Percentiles rank a stretch among this genome's conserved stretches.
phyloP scores from a whole-genome alignment of 1,140 invertebrate genomes.

The Ips typographus region DNA sequence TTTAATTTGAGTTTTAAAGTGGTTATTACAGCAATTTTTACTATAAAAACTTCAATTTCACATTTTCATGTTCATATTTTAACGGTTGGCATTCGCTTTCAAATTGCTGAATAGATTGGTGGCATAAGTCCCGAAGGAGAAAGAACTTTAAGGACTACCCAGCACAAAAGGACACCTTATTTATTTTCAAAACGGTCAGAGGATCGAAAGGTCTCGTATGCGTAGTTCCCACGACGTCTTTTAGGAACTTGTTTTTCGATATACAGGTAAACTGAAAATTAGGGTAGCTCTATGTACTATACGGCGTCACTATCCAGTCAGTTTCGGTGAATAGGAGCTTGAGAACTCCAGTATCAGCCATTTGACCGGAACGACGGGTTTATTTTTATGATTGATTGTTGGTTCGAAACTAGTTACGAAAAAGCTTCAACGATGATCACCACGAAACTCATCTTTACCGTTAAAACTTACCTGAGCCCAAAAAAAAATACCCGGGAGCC shows the following conservation, averaged over 20 bases:
- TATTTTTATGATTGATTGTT: conserved; percentile 7
- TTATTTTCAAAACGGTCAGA: conserved; percentile 35
- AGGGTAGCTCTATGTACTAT: background rate
- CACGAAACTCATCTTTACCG: too few species aligned
- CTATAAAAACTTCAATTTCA: too few species aligned
- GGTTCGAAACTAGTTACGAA: too few species aligned
- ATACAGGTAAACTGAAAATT: conserved; percentile 33
- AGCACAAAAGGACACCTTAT: conserved; percentile 36
- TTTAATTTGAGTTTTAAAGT: too few species aligned
- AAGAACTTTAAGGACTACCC: conserved; percentile 28
- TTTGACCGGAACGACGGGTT: background rate
- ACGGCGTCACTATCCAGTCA: background rate
- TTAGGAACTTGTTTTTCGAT: conserved; percentile 35
- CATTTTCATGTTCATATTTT: conserved; percentile 11
- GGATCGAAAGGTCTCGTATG: conserved; percentile 33
- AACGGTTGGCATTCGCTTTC: conserved; percentile 22
- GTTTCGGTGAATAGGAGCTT: background rate
- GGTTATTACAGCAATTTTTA: too few species aligned
- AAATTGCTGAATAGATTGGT: conserved; percentile 26
- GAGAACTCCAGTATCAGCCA: background rate
- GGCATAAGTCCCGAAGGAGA: conserved; percentile 27
- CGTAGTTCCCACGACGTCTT: conserved; percentile 33
- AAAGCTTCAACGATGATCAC: too few species aligned
- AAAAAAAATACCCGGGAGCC: background rate
- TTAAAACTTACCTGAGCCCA: too few species aligned